phyloP scores from a whole-genome alignment of 2,888 invertebrate species.

The Yponomeuta malinellus region DNA sequence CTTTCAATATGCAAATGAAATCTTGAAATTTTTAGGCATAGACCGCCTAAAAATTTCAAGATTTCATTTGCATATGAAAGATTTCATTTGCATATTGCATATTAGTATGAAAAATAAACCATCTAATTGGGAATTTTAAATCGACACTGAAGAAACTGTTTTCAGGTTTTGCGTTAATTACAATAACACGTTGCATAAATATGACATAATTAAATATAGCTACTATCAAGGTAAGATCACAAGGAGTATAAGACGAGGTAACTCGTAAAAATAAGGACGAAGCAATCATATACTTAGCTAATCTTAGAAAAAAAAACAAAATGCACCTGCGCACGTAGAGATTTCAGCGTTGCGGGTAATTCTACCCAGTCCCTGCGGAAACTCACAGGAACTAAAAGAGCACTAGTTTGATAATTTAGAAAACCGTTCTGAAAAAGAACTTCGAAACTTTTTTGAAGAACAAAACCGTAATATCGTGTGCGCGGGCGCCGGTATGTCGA shows the following conservation, averaged over 20 bases:
- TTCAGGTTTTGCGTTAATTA: no score
- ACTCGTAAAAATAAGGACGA: conserved; percentile 15
- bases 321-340: conserved; percentile 62
- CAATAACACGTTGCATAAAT: not conserved
- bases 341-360: conserved; percentile 47
- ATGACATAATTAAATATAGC: not conserved
- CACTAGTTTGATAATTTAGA: conserved; percentile 3
- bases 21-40: no score
- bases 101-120: no score
- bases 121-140: no score
- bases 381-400: conserved; percentile 45
- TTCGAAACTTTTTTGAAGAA: not conserved
- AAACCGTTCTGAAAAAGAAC: conserved; percentile 1
- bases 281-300: conserved; percentile 13
- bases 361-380: conserved; percentile 37
- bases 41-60: no score
- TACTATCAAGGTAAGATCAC: not conserved
- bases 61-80: no score
- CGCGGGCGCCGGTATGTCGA: conserved; percentile 44
- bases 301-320: conserved; percentile 32
- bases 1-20: no score
- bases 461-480: conserved; percentile 26
- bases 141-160: no score
- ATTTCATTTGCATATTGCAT: no score
- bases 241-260: not conserved